Evolutionary conservation across 1,140 invertebrate species (phyloP).

Genomic region (Coenobita brevimanus): DNA sequence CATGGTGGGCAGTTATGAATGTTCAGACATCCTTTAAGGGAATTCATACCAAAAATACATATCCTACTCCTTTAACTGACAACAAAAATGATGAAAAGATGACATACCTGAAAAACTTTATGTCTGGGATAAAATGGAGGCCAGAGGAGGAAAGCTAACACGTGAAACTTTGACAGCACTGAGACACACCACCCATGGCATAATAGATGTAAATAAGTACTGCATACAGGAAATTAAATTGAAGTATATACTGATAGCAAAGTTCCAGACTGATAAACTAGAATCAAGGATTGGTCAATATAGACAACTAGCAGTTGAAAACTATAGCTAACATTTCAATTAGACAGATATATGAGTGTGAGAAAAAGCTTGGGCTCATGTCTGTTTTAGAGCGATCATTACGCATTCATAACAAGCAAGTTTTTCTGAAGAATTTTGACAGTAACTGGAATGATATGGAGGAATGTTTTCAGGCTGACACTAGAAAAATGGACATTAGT

Average conservation of each 20-base stretch:
- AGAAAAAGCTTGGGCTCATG: not conserved
- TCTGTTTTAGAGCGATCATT: not conserved
- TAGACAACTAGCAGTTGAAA: not conserved
- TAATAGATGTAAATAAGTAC: not conserved
- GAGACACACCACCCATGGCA: constrained; percentile 17
- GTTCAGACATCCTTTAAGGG: constrained; percentile 45
- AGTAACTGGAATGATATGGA: not conserved
- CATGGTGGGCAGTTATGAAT: constrained; percentile 65
- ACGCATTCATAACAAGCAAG: not conserved
- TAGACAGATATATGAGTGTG: too few relatives aligned
- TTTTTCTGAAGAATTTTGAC: constrained; percentile 12
- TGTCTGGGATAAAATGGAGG: constrained; percentile 13
- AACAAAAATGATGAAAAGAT: too few relatives aligned
- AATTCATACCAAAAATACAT: not conserved
- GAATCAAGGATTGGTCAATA: too few relatives aligned
- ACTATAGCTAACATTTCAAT: not conserved
- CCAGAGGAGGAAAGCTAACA: constrained; percentile 22
- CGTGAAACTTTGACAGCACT: too few relatives aligned
- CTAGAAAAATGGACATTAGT: not conserved
- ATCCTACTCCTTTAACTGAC: too few relatives aligned
- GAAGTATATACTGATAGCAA: not conserved
- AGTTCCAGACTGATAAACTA: too few relatives aligned
- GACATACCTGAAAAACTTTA: constrained; percentile 2
- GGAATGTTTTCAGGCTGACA: too few relatives aligned
- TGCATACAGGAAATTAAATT: not conserved